Evolutionary conservation across 2,888 invertebrate species (phyloP), one percentile per base, ranked within the genome.

Genomic region (Clitarchus hookeri): DNA sequence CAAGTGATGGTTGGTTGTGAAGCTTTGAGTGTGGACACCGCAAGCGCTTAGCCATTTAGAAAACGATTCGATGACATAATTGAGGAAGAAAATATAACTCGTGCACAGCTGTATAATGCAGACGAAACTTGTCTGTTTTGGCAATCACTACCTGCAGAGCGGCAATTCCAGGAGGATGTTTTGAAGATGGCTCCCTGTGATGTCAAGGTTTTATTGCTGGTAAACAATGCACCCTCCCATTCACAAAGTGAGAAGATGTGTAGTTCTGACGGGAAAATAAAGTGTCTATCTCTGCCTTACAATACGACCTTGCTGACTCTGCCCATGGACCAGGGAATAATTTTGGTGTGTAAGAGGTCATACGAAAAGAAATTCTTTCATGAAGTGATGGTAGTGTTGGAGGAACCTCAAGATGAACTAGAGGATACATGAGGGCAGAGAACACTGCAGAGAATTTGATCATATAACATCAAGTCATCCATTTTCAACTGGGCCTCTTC

Each of bases 331-430:
- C 82, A 82, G 82, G 13, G 82, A 23, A 48, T 85, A 11, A 53
- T 82, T 36, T 19, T 27, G 25, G 54, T 13, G 12, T 48, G 53
- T n/a, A 85, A 82, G 26, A 53, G 82, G 82, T 25, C 48, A 27
- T 85, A 85, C 53, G 16, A 26, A 26, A 82, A 27, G 80, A 85
- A 85, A 26, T 85, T 27, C 48, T 26, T 82, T 11, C 53, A 83
- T 26, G 54, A 85, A n/a, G 78, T 44, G n/a, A 85, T 54, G 85
- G 85, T 82, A 1, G 82, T 83, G 12, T 23, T 83, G 53, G 80
- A 54, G n/a, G 54, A 53, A 23, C 82, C 44, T 27, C 25, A 85
- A 9, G 82, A 85, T 25, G 11, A 36, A 26, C 16, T 23, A 27
- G 82, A 85, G 23, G 53, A n/a, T n/a, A n/a, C 82, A 16, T 6